A percentile compares a stretch with the other conserved stretches of the same genome.
phyloP scores from a whole-genome alignment of 2,888 invertebrate species.

The Ommatoiulus sabulosus region DNA sequence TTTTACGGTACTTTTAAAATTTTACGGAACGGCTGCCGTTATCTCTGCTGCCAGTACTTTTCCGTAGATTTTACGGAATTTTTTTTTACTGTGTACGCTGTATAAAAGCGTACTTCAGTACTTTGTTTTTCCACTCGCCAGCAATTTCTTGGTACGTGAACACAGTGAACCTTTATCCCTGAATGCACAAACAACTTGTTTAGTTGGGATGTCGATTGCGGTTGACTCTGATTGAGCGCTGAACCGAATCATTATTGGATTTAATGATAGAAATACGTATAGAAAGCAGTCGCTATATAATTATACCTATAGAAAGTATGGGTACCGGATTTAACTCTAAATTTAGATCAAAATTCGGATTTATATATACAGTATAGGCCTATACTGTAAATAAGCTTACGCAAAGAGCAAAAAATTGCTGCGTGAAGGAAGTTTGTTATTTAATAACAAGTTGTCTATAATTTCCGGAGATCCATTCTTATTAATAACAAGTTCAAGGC shows the following conservation, averaged over 20 bases:
- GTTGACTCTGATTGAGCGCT: not conserved
- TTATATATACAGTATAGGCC: too few relatives aligned
- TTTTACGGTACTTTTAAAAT: too few relatives aligned
- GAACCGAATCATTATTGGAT: conserved; percentile 7
- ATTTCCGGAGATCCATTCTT: not conserved
- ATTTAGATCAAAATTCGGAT: conserved; percentile 6
- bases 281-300: not conserved
- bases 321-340: not conserved
- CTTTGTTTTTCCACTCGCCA: not conserved
- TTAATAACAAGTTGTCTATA: not conserved
- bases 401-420: not conserved
- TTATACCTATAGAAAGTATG: not conserved
- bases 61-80: too few relatives aligned
- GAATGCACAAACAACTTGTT: conserved; percentile 20
- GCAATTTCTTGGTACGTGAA: not conserved
- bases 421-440: not conserved
- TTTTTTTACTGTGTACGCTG: too few relatives aligned
- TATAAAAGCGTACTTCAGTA: too few relatives aligned
- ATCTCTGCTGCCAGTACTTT: too few relatives aligned
- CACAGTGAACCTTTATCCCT: not conserved
- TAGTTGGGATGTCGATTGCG: conserved; percentile 35
- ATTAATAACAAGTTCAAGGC: not conserved
- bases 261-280: not conserved
- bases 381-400: too few relatives aligned
- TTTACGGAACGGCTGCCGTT: too few relatives aligned